These are phyloP conservation scores for Caenorhabditis virilis DNA, from an alignment of 2,888 invertebrate genomes.

Conservation along the genomic window DNA sequence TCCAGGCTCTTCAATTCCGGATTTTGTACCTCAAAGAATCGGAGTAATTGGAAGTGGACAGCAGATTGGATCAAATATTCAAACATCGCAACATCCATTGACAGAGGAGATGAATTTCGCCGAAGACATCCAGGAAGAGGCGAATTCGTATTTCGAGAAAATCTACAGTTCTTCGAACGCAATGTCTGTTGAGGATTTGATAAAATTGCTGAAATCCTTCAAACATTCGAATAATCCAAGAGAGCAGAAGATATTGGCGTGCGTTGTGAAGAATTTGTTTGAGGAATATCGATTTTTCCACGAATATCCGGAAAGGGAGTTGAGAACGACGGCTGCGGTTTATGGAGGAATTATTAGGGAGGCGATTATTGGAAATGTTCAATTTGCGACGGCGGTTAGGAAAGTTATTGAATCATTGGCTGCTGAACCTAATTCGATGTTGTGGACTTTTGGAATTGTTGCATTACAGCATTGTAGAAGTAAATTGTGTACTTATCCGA, in stretches of 20 bases:
- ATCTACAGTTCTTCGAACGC: slow-evolving; percentile 72
- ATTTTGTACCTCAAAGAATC: slow-evolving; percentile 10
- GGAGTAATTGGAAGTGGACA: slow-evolving; percentile 2
- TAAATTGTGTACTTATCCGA: slow-evolving; percentile 87
- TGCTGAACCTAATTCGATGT: slow-evolving; percentile 86
- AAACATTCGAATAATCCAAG: slow-evolving; percentile 86
- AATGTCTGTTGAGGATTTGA: slow-evolving; percentile 88
- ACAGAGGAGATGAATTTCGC: slow-evolving; percentile 31
- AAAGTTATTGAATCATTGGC: slow-evolving; percentile 75
- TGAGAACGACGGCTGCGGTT: slow-evolving; percentile 93
- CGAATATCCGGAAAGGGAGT: slow-evolving; percentile 95
- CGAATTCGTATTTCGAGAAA: slow-evolving; percentile 95
- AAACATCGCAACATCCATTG: background rate
- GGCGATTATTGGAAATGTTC: slow-evolving; percentile 62
- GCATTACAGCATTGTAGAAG: slow-evolving; percentile 84
- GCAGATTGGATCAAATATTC: background rate
- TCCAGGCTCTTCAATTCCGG: background rate
- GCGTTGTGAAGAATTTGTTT: slow-evolving; percentile 94
- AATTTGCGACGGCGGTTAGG: slow-evolving; percentile 65
- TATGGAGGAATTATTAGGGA: slow-evolving; percentile 80
- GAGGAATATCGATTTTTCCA: slow-evolving; percentile 98
- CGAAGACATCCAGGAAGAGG: slow-evolving; percentile 92
- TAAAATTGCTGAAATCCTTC: slow-evolving; percentile 92
- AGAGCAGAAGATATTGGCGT: slow-evolving; percentile 81
- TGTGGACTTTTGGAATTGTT: slow-evolving; percentile 95